phyloP scores from a whole-genome alignment of 1,140 invertebrate genomes.

The Drosophila tsacasi region DNA sequence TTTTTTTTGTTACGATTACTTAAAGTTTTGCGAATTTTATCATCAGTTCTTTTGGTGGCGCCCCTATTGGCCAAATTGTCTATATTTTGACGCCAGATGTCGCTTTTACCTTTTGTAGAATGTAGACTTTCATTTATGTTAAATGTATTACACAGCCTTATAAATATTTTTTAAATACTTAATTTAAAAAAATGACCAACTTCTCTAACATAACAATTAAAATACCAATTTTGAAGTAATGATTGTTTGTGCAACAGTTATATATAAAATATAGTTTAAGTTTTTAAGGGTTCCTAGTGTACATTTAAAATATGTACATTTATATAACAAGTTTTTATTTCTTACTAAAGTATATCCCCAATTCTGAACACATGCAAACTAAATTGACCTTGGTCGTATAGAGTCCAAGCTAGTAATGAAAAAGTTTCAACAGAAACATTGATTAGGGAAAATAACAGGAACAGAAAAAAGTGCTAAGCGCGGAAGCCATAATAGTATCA shows the following conservation, averaged over 20 bases:
- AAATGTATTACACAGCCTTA: too few relatives aligned
- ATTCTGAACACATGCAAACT: neutral
- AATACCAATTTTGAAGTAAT: too few relatives aligned
- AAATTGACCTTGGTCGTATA: neutral
- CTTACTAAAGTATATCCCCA: neutral
- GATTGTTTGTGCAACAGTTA: too few relatives aligned
- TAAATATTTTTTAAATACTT: too few relatives aligned
- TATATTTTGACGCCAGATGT: neutral
- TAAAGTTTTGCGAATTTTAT: too few relatives aligned
- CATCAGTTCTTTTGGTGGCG: neutral
- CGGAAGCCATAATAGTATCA: conserved; percentile 52
- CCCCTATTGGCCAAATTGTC: neutral
- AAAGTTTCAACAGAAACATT: conserved; percentile 38
- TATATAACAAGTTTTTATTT: neutral
- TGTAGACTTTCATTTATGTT: too few relatives aligned
- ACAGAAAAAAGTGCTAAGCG: conserved; percentile 7
- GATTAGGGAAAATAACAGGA: conserved; percentile 18
- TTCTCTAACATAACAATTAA: too few relatives aligned
- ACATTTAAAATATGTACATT: neutral
- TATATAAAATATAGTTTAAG: too few relatives aligned
- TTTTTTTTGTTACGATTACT: too few relatives aligned
- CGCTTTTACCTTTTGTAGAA: neutral
- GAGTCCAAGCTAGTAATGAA: neutral
- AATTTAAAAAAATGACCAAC: too few relatives aligned
- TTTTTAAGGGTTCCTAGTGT: too few relatives aligned